phyloP scores from a whole-genome alignment of 2,888 invertebrate species.

The Kryphioiulus occultus region DNA sequence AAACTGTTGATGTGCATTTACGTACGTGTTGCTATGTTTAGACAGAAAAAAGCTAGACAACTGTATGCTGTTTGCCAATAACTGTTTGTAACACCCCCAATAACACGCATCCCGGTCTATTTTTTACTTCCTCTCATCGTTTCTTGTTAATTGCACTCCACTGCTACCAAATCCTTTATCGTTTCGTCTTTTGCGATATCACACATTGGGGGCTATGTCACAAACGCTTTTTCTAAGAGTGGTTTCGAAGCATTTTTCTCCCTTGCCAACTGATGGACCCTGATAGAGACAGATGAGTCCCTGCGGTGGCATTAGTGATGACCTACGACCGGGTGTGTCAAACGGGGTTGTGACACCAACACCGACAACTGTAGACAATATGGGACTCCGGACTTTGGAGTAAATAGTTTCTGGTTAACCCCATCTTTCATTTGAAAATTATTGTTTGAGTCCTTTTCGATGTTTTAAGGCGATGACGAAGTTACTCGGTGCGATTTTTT shows the following conservation, averaged over 20 bases:
- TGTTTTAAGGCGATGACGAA: no score
- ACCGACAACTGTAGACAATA: background rate
- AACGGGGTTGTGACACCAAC: background rate
- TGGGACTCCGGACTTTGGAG: background rate
- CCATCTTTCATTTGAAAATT: background rate
- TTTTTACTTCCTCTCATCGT: background rate
- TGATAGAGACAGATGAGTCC: conserved; percentile 52
- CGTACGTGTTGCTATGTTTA: conserved; percentile 38
- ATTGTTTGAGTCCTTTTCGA: no score
- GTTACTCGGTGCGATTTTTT: no score
- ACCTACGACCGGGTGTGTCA: conserved; percentile 45
- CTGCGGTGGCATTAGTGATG: conserved; percentile 48
- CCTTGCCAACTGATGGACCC: conserved; percentile 12
- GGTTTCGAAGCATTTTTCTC: background rate
- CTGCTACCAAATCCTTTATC: conserved; percentile 32
- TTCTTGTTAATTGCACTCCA: conserved; percentile 25
- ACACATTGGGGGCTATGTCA: conserved; percentile 7
- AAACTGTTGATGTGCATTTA: background rate
- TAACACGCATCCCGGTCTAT: background rate
- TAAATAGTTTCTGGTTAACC: background rate
- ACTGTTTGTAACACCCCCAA: background rate
- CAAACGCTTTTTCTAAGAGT: conserved; percentile 39
- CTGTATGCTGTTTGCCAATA: background rate
- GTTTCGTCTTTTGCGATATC: background rate
- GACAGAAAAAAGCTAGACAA: background rate